Conservation (phyloP, 2,797 vertebrate genomes). For the Channallabes apus region DNA sequence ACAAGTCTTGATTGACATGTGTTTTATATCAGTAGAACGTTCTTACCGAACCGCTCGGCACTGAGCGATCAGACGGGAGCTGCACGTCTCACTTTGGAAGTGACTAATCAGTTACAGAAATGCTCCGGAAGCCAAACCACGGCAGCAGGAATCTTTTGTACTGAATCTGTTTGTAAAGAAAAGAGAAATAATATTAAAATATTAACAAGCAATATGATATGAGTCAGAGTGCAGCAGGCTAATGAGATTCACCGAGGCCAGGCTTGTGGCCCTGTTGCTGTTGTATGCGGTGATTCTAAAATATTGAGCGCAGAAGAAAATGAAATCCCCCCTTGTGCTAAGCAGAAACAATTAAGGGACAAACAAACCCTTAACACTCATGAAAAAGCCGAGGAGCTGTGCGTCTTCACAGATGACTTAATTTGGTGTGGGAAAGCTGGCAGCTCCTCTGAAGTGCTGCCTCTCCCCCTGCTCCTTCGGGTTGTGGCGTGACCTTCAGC, state of each 20-base stretch:
- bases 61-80: conserved; percentile 8
- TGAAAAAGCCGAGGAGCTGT: conserved; percentile 34
- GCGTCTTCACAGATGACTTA: conserved; percentile 78
- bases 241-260: conserved; percentile 17
- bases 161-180: background rate
- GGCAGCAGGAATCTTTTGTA: conserved; percentile 40
- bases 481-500: conserved; percentile 79
- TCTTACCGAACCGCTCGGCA: background rate
- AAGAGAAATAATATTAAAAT: conserved; percentile 20
- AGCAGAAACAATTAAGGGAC: conserved; percentile 41
- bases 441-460: conserved; percentile 68
- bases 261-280: background rate
- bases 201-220: conserved; percentile 2
- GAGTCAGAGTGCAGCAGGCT: conserved; percentile 5
- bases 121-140: conserved; percentile 42
- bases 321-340: conserved; percentile 18
- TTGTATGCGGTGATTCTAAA: conserved; percentile 5
- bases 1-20: conserved; percentile 65
- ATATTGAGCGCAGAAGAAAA: conserved; percentile 1
- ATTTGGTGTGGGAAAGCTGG: conserved; percentile 79
- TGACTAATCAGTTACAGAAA: conserved; percentile 66
- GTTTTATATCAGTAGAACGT: background rate
- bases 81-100: conserved; percentile 53
- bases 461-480: conserved; percentile 67
- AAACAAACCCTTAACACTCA: conserved; percentile 41